Evolutionary conservation across 2,797 vertebrate species (phyloP).

Genomic region (Tympanoctomys barrerae): DNA sequence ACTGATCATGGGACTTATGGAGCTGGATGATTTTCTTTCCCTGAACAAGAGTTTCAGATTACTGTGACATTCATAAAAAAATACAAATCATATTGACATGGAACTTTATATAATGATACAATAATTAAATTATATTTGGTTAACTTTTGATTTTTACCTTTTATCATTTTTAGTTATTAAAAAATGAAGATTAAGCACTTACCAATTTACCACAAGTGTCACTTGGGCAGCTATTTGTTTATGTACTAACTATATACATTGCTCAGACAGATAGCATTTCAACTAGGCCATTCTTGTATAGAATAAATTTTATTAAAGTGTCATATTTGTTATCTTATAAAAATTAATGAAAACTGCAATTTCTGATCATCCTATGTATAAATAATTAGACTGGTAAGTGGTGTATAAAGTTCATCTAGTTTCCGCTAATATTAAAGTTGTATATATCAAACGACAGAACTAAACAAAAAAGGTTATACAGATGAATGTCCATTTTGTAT

Average conservation of each 20-base stretch:
- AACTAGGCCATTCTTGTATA: neutral
- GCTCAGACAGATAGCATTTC: neutral
- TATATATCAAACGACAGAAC: neutral
- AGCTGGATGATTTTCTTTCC: conserved; percentile 24
- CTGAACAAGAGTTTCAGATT: conserved; percentile 6
- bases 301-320: neutral
- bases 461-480: too few species aligned
- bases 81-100: conserved; percentile 20
- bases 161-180: conserved; percentile 5
- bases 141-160: conserved; percentile 40
- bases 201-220: neutral
- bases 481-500: too few species aligned
- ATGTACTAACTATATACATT: neutral
- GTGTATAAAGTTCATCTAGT: too few species aligned
- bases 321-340: neutral
- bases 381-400: neutral
- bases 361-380: neutral
- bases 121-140: conserved; percentile 18
- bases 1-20: neutral
- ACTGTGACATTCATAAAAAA: neutral
- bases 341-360: neutral
- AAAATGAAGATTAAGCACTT: conserved; percentile 28
- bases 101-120: neutral
- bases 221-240: neutral
- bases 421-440: too few species aligned